Percentiles rank a stretch among this genome's conserved stretches.
phyloP scores from a whole-genome alignment of 2,113 vertebrate species.

The Dissostichus mawsoni region DNA sequence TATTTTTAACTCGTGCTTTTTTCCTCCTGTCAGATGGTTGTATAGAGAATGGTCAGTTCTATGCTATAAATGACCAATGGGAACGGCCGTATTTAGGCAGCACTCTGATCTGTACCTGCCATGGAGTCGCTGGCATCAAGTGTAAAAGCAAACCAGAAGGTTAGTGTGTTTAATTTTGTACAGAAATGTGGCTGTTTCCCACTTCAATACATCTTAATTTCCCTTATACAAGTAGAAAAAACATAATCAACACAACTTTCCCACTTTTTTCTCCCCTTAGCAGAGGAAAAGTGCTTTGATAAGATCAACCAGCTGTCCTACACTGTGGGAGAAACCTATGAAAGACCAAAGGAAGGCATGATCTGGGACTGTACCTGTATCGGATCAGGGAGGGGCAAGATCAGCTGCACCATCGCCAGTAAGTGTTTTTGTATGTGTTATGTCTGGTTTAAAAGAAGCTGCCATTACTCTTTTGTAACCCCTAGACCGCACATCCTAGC shows the following conservation, averaged over 20 bases:
- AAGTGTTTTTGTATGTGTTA: conserved; percentile 33
- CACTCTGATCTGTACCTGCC: conserved; percentile 94
- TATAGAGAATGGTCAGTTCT: conserved; percentile 87
- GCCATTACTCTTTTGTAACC: conserved; percentile 8
- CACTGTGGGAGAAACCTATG: conserved; percentile 92
- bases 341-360: conserved; percentile 96
- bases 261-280: conserved; percentile 57
- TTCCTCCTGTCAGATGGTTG: conserved; percentile 86
- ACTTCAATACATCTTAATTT: not conserved
- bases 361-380: conserved; percentile 99
- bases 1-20: not conserved
- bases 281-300: conserved; percentile 94
- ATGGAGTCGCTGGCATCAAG: conserved; percentile 92
- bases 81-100: conserved; percentile 91
- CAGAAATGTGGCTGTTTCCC: not conserved
- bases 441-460: not conserved
- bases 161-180: conserved; percentile 74
- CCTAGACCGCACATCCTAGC: conserved; percentile 45
- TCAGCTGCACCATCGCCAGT: conserved; percentile 84
- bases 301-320: conserved; percentile 91
- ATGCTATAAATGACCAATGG: conserved; percentile 93
- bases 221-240: not conserved
- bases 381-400: conserved; percentile 89
- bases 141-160: conserved; percentile 96
- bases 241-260: not conserved